These are phyloP conservation scores for Psittacula derbiana DNA, from an alignment of 2,797 vertebrate genomes.

Conservation along the genomic window DNA sequence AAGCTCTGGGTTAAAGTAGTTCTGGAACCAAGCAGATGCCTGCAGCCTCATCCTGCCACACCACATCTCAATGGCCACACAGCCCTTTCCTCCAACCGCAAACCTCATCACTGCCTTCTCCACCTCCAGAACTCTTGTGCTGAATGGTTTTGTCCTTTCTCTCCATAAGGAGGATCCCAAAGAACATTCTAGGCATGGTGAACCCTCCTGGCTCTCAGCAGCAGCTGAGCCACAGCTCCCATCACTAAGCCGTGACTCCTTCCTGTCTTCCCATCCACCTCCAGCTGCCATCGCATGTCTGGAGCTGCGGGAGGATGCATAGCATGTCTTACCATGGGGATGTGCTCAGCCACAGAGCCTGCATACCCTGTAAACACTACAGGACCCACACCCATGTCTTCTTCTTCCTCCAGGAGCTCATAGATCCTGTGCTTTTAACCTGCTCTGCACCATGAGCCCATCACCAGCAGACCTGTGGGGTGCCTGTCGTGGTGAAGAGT, in stretches of 20 bases:
- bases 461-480: background rate
- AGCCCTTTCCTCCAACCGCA: background rate
- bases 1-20: background rate
- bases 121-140: background rate
- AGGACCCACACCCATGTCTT: rapidly evolving
- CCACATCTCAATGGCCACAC: rapidly evolving
- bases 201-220: background rate
- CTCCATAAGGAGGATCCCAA: background rate
- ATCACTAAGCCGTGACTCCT: background rate
- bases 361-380: background rate
- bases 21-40: background rate
- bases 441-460: background rate
- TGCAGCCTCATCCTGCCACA: background rate
- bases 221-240: background rate
- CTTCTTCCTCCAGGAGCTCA: background rate
- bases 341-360: background rate
- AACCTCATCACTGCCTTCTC: background rate
- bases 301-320: rapidly evolving
- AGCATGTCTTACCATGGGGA: background rate
- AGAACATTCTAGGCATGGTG: background rate
- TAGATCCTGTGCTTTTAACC: background rate
- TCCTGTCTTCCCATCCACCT: background rate
- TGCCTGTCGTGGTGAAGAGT: background rate
- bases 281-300: background rate
- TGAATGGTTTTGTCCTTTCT: background rate